Evolutionary conservation across 2,888 invertebrate species (phyloP).

Genomic region (Hyalella azteca): DNA sequence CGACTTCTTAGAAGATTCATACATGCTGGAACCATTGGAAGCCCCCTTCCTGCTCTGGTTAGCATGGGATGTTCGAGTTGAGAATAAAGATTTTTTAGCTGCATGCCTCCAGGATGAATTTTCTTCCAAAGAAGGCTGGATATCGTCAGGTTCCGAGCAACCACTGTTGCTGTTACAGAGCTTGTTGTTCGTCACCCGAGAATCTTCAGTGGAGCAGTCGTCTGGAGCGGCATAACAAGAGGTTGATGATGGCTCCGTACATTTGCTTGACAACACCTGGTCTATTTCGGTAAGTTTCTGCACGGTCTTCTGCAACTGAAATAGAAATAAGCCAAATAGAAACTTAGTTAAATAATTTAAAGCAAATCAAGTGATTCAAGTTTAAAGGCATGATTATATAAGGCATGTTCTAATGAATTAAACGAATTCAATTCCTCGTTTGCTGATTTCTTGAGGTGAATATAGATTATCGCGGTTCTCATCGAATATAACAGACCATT

Average conservation of each 20-base stretch:
- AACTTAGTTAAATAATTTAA: too few relatives aligned
- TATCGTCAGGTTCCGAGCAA: neutral
- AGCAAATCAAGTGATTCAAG: too few relatives aligned
- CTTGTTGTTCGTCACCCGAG: neutral
- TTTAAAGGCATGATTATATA: too few relatives aligned
- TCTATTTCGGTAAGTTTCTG: too few relatives aligned
- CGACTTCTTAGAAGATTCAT: neutral
- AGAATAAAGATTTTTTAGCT: conserved; percentile 19
- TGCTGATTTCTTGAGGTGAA: too few relatives aligned
- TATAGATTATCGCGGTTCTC: too few relatives aligned
- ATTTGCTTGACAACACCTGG: too few relatives aligned
- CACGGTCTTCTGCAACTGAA: neutral
- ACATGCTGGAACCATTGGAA: neutral
- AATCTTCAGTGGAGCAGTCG: neutral
- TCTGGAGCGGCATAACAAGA: neutral
- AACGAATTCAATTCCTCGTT: too few relatives aligned
- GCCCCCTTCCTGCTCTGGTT: neutral
- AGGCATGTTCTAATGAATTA: too few relatives aligned
- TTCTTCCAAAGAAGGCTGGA: neutral
- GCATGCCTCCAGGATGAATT: neutral
- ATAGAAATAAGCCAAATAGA: too few relatives aligned
- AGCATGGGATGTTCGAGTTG: neutral
- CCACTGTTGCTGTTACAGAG: neutral
- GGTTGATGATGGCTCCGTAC: too few relatives aligned
- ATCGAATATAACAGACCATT: too few relatives aligned